phyloP scores from a whole-genome alignment of 2,797 vertebrate species.

The Gymnothorax javanicus region DNA sequence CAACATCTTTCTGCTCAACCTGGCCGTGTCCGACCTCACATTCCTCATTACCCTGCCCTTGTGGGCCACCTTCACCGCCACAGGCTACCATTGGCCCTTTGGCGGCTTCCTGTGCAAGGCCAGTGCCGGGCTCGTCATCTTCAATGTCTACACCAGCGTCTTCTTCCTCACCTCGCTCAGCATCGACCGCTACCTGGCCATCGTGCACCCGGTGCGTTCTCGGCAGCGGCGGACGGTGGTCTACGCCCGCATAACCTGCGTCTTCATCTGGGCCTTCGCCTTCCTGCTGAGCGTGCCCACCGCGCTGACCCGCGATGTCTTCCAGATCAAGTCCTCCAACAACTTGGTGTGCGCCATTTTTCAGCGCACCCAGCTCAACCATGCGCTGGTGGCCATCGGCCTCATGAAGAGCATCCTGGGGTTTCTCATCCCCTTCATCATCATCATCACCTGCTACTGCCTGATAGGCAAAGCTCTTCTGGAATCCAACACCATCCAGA shows the following conservation, averaged over 20 bases:
- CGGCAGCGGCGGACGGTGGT: conserved; percentile 80
- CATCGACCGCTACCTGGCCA: conserved; percentile 92
- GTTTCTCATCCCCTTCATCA: conserved; percentile 88
- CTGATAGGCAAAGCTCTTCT: conserved; percentile 85
- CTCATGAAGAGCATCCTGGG: conserved; percentile 89
- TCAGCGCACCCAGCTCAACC: conserved; percentile 58
- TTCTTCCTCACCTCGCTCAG: conserved; percentile 95
- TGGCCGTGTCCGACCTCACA: conserved; percentile 90
- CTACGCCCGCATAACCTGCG: conserved; percentile 83
- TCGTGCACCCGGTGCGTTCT: conserved; percentile 89
- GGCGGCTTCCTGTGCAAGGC: conserved; percentile 90
- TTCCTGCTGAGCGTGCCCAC: conserved; percentile 85
- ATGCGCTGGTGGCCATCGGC: conserved; percentile 76
- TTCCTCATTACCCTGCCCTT: conserved; percentile 92
- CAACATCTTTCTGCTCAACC: conserved; percentile 91
- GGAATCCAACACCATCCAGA: conserved; percentile 79
- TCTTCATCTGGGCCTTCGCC: conserved; percentile 87
- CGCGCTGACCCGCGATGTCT: conserved; percentile 78
- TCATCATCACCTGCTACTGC: conserved; percentile 93
- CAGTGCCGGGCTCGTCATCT: conserved; percentile 81
- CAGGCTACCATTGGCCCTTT: conserved; percentile 90
- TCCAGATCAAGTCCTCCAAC: conserved; percentile 71
- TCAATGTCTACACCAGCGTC: conserved; percentile 93
- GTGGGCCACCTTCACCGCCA: conserved; percentile 90
- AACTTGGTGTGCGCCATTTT: conserved; percentile 80